These are phyloP conservation scores for Elysia chlorotica DNA, from an alignment of 1,140 invertebrate genomes.

Conservation along the genomic window DNA sequence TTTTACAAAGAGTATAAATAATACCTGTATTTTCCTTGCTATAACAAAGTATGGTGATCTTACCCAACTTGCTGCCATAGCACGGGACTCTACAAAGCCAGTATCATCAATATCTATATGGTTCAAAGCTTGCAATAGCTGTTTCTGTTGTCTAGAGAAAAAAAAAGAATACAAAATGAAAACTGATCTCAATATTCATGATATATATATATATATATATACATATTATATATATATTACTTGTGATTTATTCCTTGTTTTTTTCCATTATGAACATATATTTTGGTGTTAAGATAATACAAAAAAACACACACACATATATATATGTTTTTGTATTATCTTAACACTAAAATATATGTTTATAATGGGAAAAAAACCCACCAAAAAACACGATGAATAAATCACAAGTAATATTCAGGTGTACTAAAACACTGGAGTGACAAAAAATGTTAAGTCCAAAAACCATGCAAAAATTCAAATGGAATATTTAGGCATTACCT, in stretches of 20 bases:
- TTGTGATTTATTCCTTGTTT: neutral
- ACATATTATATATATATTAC: too few relatives aligned
- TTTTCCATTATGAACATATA: neutral
- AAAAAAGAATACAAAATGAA: neutral
- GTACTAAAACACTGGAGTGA: too few relatives aligned
- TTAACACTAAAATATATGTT: neutral
- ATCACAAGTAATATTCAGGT: neutral
- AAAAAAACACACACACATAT: too few relatives aligned
- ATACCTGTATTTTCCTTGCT: too few relatives aligned
- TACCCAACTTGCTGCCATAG: conserved; percentile 5
- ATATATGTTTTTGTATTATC: neutral
- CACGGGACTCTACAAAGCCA: too few relatives aligned
- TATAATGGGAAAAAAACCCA: neutral
- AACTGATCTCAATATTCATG: neutral
- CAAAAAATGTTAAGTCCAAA: too few relatives aligned
- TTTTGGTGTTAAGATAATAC: neutral
- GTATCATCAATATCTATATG: conserved; percentile 15
- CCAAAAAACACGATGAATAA: too few relatives aligned
- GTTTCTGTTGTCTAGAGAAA: conserved; percentile 11
- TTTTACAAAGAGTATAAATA: too few relatives aligned
- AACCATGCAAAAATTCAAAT: too few relatives aligned
- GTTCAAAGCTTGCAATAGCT: conserved; percentile 12
- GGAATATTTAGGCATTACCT: too few relatives aligned
- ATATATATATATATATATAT: too few relatives aligned
- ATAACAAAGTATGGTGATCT: too few relatives aligned